Base-by-base conservation (phyloP, 1,140 invertebrate genomes). In the Lepidurus couesii region DNA sequence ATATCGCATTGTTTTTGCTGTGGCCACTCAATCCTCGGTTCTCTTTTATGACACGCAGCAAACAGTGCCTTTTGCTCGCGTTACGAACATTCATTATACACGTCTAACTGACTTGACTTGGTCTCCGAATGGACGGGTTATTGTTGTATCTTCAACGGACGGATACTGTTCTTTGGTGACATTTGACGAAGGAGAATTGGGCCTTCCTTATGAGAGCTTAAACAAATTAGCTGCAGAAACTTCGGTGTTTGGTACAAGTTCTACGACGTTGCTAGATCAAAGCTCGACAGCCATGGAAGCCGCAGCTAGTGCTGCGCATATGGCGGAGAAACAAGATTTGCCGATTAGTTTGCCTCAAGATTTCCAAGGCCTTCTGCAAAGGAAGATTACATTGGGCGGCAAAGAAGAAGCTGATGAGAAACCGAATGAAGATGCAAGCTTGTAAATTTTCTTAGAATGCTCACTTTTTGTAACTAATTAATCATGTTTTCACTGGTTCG, bases 81-180 rank as follows among this genome's bases (percentile, higher is more conserved):
- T 98, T 75, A 90, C 92, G 1, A 95, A 97, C 83, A 95, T 98
- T 82, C 96, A 99, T 85, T 98, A 97, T 82, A 95, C 95, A 1
- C 89, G 95, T 82, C 86, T 98, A 11, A 97, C 94, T 53, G 96
- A 98, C 87, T 80, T 98, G 21, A 86, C 93, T 0, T 99, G 97
- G 97, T 91, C 96, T 6, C 86, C 87, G 3, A 92, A 98, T 88
- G 96, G 95, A 0, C 86, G 86, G 73, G 86, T 93, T 44, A 85
- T 98, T 78, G 88, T 96, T 1, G 92, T 93, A 0, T 95, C 95
- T 21, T 98, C 97, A 44, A 96, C 95, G 0, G 97, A 99, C 87
- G 97, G 96, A 1, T 99, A 94, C 84, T 97, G 95, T 84, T 96
- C 97, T 0, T 87, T 98, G 79, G 89, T 98, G 73, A 91, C 90